These are phyloP conservation scores for Cyprinodon variegatus DNA, from an alignment of 2,113 vertebrate species.

Conservation along the genomic window DNA sequence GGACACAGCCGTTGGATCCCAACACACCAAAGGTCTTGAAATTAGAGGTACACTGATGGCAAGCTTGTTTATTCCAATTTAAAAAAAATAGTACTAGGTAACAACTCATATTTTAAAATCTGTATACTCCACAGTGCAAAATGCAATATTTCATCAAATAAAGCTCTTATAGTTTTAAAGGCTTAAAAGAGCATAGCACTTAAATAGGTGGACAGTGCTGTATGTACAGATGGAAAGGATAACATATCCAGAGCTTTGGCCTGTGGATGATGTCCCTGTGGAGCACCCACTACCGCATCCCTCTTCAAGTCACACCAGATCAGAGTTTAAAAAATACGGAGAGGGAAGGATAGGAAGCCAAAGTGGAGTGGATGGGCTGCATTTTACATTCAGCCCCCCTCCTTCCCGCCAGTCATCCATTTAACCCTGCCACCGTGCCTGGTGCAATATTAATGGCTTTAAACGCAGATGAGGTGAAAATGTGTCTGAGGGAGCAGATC, in stretches of 20 bases:
- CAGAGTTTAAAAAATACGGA: constrained; percentile 26
- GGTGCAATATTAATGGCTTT: constrained; percentile 84
- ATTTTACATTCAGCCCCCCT: constrained; percentile 71
- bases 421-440: constrained; percentile 79
- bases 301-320: constrained; percentile 43
- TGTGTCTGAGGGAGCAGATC: constrained; percentile 77
- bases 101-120: too few relatives aligned
- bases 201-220: background rate
- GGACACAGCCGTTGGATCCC: too few relatives aligned
- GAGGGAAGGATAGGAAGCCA: constrained; percentile 22
- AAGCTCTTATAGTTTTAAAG: too few relatives aligned
- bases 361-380: constrained; percentile 58
- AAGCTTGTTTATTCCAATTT: too few relatives aligned
- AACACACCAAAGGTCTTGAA: too few relatives aligned
- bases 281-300: constrained; percentile 29
- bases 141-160: too few relatives aligned
- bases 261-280: constrained; percentile 35
- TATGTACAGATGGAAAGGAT: constrained; percentile 48
- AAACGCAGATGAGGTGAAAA: constrained; percentile 83
- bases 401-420: constrained; percentile 71
- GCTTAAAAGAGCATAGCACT: too few relatives aligned
- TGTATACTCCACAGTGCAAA: too few relatives aligned
- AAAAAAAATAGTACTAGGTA: too few relatives aligned
- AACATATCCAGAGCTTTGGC: constrained; percentile 33
- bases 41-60: too few relatives aligned